These are phyloP conservation scores for Lepilemur septentrionalis DNA, from an alignment of 2,797 vertebrate species.

Conservation along the genomic window DNA sequence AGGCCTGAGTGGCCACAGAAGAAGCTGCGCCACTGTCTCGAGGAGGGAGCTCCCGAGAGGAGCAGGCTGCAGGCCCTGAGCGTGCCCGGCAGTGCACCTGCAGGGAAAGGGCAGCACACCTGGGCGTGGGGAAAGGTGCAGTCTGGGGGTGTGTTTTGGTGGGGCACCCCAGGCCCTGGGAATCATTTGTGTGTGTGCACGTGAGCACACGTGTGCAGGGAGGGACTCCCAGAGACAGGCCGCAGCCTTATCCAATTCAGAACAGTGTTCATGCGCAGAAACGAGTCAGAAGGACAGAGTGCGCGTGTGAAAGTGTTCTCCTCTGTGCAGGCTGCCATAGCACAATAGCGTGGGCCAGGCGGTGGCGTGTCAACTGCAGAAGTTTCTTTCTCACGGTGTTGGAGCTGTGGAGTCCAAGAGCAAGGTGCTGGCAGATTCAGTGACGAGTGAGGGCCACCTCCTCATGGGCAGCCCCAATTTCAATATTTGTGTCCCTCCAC, in stretches of 20 bases:
- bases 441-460: background rate
- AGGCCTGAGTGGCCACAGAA: background rate
- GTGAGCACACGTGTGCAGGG: background rate
- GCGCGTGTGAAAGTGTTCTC: background rate
- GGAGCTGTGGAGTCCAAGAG: background rate
- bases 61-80: too few species aligned
- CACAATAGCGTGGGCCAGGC: background rate
- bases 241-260: background rate
- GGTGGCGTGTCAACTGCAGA: background rate
- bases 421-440: background rate
- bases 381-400: background rate
- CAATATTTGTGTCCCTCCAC: background rate
- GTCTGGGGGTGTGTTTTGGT: too few species aligned
- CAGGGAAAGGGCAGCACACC: background rate
- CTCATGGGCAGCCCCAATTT: background rate
- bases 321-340: background rate
- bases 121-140: background rate
- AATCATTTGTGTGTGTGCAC: background rate
- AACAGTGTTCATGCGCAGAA: background rate
- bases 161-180: background rate
- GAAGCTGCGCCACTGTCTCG: accelerated
- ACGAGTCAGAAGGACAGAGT: background rate
- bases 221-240: background rate
- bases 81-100: background rate
- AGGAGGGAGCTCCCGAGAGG: background rate